A percentile compares a stretch with the other conserved stretches of the same genome.
Conservation (phyloP, 2,888 invertebrate species). For the Dyspetes luteomarginatus region DNA sequence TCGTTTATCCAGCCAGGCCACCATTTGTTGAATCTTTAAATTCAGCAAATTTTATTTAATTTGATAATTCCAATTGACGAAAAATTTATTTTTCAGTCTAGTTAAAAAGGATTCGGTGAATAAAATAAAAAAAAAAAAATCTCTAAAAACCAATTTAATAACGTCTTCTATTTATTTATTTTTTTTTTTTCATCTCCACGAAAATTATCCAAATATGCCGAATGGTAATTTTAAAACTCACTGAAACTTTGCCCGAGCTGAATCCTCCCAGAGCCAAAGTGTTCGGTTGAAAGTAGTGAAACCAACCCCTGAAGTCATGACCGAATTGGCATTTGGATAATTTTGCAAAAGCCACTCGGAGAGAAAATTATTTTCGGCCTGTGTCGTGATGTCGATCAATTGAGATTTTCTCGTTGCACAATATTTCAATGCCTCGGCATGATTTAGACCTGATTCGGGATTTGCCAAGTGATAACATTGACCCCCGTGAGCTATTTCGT, state of each 20-base stretch:
- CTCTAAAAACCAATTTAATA: too few species aligned
- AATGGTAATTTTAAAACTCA: conserved; percentile 51
- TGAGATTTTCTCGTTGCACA: conserved; percentile 83
- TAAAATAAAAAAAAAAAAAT: too few species aligned
- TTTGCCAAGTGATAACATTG: conserved; percentile 84
- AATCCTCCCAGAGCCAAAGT: conserved; percentile 84
- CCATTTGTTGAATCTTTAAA: conserved; percentile 83
- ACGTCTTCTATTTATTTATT: too few species aligned
- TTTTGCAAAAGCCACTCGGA: conserved; percentile 84
- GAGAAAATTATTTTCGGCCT: conserved; percentile 85
- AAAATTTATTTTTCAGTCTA: too few species aligned
- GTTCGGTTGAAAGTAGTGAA: conserved; percentile 80
- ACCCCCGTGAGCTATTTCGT: conserved; percentile 84
- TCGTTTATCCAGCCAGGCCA: conserved; percentile 83
- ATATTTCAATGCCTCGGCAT: conserved; percentile 82
- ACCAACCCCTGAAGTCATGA: conserved; percentile 84
- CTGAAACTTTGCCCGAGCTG: conserved; percentile 76
- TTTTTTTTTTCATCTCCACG: too few species aligned
- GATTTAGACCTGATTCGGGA: conserved; percentile 79
- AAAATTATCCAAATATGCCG: too few species aligned
- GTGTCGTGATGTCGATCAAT: conserved; percentile 83
- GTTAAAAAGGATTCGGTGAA: too few species aligned
- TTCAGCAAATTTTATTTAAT: background rate
- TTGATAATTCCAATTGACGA: background rate
- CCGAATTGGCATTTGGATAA: conserved; percentile 78